Percentiles rank a stretch among this genome's conserved stretches.
Conservation (phyloP, 2,888 invertebrate species). For the Ochropleura plecta region DNA sequence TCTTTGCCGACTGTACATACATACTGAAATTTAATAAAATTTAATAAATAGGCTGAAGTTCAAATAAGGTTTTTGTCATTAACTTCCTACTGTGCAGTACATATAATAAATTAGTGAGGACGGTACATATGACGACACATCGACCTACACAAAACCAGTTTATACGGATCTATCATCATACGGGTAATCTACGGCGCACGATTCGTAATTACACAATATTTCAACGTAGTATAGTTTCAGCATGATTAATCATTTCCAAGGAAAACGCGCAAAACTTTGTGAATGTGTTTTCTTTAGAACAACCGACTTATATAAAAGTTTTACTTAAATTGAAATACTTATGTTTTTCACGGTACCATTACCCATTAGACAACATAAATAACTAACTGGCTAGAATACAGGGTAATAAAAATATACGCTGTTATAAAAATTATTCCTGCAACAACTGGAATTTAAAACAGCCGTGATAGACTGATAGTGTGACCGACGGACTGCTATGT, state of each 20-base stretch:
- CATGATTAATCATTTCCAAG: neutral
- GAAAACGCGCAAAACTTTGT: neutral
- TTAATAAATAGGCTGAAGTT: neutral
- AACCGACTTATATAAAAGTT: neutral
- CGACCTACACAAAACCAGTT: no score
- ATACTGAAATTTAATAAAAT: no score
- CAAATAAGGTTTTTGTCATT: neutral
- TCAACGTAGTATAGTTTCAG: neutral
- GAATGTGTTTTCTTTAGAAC: neutral
- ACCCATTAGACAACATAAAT: conserved; percentile 15
- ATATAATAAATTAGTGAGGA: neutral
- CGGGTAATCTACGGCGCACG: no score
- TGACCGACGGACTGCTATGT: no score
- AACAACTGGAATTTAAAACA: no score
- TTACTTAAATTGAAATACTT: neutral
- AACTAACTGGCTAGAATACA: neutral
- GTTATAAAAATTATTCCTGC: neutral
- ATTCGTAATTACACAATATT: neutral
- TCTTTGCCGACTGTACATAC: no score
- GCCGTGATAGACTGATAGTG: no score
- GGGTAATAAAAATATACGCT: neutral
- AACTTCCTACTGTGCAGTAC: neutral
- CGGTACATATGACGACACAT: no score
- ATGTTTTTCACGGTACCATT: neutral
- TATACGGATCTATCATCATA: no score